Conservation (phyloP, 2,797 vertebrate species). For the Argya squamiceps region DNA sequence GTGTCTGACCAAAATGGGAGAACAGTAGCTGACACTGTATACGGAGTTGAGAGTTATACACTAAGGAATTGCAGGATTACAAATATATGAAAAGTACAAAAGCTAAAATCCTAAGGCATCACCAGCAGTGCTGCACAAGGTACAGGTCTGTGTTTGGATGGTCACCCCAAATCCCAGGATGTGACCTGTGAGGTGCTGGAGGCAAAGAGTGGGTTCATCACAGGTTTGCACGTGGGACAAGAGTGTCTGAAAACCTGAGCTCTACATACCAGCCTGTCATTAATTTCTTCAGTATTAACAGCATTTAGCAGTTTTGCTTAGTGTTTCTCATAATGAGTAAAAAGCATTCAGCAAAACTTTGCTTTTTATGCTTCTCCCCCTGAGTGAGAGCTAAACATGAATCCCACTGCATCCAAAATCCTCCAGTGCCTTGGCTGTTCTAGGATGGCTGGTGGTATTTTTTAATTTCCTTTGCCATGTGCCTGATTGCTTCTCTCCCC, state of each 20-base stretch:
- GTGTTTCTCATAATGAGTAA: background rate
- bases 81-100: fast-evolving
- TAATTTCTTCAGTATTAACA: background rate
- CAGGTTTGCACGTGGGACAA: background rate
- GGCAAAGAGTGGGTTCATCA: background rate
- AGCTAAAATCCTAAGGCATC: background rate
- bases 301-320: background rate
- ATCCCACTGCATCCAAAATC: background rate
- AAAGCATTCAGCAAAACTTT: background rate
- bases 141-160: background rate
- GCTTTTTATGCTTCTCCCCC: background rate
- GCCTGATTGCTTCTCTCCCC: background rate
- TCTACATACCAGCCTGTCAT: background rate
- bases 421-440: background rate
- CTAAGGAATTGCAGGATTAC: background rate
- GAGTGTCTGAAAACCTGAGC: background rate
- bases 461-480: background rate
- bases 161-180: background rate
- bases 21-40: fast-evolving
- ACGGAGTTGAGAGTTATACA: fast-evolving
- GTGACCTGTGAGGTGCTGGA: background rate
- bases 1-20: background rate
- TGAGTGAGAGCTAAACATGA: background rate
- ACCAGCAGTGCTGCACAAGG: background rate
- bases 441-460: background rate